phyloP scores from a whole-genome alignment of 2,888 invertebrate species.

The Beris chalybata region DNA sequence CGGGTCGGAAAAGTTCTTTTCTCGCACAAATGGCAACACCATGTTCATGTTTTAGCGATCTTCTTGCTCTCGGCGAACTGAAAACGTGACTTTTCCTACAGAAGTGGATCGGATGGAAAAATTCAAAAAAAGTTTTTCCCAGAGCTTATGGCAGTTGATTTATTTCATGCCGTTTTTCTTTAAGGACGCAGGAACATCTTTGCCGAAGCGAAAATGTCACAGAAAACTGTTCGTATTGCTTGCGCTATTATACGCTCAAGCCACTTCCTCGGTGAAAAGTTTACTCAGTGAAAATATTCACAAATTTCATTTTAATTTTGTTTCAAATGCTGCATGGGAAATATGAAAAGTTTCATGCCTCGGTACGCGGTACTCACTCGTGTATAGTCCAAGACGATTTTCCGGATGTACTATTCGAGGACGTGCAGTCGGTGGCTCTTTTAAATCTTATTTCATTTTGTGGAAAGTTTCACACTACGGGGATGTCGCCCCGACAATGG shows the following conservation, averaged over 20 bases:
- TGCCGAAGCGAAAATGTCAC: slow-evolving; percentile 15
- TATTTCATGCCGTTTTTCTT: slow-evolving; percentile 35
- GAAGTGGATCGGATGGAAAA: slow-evolving; percentile 30
- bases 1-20: slow-evolving; percentile 8
- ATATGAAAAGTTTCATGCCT: slow-evolving; percentile 35
- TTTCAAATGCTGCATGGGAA: slow-evolving; percentile 30
- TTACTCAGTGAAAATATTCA: slow-evolving; percentile 21
- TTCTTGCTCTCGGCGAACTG: slow-evolving; percentile 17
- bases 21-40: slow-evolving; percentile 19
- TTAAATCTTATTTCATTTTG: not conserved
- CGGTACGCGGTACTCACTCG: not conserved
- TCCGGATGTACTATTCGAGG: not conserved
- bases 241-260: not conserved
- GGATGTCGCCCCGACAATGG: too few species aligned
- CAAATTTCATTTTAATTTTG: slow-evolving; percentile 36
- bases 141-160: slow-evolving; percentile 36
- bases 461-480: not conserved
- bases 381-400: not conserved
- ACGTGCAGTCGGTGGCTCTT: too few species aligned
- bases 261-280: not conserved
- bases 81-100: slow-evolving; percentile 33
- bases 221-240: slow-evolving; percentile 2
- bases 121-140: slow-evolving; percentile 35
- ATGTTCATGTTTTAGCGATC: slow-evolving; percentile 31
- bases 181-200: slow-evolving; percentile 18